phyloP scores from a whole-genome alignment of 2,888 invertebrate species.

The Dinocampus coccinellae region DNA sequence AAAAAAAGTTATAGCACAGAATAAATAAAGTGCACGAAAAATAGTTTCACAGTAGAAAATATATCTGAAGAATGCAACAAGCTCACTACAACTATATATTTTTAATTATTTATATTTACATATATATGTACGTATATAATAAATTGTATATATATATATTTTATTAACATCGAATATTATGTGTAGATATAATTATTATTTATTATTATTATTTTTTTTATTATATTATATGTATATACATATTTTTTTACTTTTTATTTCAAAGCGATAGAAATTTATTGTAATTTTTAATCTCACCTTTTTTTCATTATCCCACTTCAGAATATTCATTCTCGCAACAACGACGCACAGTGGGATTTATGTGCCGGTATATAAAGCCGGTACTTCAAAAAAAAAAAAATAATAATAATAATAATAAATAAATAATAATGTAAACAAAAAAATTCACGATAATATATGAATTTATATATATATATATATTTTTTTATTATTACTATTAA shows the following conservation, averaged over 20 bases:
- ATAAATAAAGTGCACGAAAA: neutral
- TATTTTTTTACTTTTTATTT: neutral
- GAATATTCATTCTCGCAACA: neutral
- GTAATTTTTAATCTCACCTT: neutral
- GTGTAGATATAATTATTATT: too few relatives aligned
- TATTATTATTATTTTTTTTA: too few relatives aligned
- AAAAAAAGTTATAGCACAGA: neutral
- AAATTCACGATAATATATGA: neutral
- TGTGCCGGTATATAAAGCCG: too few relatives aligned
- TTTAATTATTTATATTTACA: neutral
- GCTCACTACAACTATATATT: neutral
- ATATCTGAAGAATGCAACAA: neutral
- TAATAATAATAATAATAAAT: neutral
- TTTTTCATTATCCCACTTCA: neutral
- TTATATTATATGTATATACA: too few relatives aligned
- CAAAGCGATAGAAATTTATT: too few relatives aligned
- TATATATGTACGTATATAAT: neutral
- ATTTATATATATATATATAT: too few relatives aligned
- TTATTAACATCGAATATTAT: too few relatives aligned
- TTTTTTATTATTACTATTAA: too few relatives aligned
- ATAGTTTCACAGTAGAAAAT: neutral
- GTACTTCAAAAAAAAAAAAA: too few relatives aligned
- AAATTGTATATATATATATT: conserved; percentile 1
- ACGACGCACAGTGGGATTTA: neutral
- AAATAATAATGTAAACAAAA: neutral